These are phyloP conservation scores for Drosophila yooni DNA, from an alignment of 2,888 invertebrate species.

Conservation along the genomic window DNA sequence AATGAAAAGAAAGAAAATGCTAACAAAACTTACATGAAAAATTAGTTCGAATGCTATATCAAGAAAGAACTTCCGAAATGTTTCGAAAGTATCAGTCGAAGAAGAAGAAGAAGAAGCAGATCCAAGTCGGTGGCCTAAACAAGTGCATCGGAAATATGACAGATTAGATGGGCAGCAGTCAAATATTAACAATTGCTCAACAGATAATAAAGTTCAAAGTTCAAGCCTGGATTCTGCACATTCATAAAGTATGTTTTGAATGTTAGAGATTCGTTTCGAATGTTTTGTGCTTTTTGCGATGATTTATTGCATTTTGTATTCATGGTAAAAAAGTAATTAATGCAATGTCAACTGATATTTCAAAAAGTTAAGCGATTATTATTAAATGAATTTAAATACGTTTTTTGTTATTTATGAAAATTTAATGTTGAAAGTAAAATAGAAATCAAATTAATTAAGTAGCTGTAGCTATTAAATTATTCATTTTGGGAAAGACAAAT, in stretches of 20 bases:
- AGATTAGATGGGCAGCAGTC: not conserved
- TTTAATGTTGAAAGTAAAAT: not conserved
- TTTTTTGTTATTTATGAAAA: not conserved
- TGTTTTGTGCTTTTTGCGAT: not conserved
- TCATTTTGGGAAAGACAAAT: not conserved
- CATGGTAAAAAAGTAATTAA: not conserved
- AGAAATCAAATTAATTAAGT: not conserved
- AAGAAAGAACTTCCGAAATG: slow-evolving; percentile 64
- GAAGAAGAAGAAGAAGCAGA: not conserved
- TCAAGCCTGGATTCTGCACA: not conserved
- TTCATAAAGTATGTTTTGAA: not conserved
- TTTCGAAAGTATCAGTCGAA: slow-evolving; percentile 3
- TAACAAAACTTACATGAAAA: slow-evolving; percentile 39
- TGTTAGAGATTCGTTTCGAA: not conserved
- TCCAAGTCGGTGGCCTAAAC: not conserved
- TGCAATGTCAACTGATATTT: not conserved
- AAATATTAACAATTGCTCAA: not conserved
- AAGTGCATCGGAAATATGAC: not conserved
- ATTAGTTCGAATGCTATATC: slow-evolving; percentile 17
- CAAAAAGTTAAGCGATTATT: not conserved
- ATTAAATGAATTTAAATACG: not conserved
- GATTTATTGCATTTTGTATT: not conserved
- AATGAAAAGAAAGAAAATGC: slow-evolving; percentile 43
- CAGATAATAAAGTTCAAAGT: not conserved
- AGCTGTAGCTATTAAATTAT: not conserved